phyloP scores from a whole-genome alignment of 2,113 vertebrate species.

The Stegostoma tigrinum region DNA sequence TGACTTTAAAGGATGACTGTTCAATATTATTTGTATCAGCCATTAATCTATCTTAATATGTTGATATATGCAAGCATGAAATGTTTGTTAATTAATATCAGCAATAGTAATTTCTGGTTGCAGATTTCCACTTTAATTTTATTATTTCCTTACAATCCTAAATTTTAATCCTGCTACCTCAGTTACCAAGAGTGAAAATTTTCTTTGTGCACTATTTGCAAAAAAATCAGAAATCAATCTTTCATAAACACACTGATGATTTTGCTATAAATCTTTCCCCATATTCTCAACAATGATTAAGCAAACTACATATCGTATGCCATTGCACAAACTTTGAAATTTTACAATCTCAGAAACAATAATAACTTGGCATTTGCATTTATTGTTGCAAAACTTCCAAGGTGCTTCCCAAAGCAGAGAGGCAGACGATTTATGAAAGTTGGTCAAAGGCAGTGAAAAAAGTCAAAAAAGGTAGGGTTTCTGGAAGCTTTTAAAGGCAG shows the following conservation, averaged over 20 bases:
- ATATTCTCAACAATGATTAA: background rate
- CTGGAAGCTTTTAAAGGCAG: background rate
- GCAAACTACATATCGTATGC: background rate
- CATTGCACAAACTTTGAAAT: background rate
- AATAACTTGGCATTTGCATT: background rate
- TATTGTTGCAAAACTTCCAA: background rate
- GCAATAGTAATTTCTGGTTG: background rate
- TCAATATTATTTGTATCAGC: background rate
- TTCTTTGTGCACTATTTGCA: background rate
- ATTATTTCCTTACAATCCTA: constrained; percentile 18
- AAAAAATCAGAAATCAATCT: background rate
- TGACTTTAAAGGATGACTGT: background rate
- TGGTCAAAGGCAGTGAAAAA: background rate
- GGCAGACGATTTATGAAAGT: background rate
- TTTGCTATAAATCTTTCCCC: background rate
- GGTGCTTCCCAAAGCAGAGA: background rate
- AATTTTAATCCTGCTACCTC: background rate
- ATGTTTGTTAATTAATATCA: constrained; percentile 18
- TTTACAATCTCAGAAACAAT: background rate
- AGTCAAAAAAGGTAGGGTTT: background rate
- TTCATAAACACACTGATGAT: background rate
- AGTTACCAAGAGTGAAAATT: background rate
- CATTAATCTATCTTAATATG: background rate
- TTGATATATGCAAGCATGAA: background rate
- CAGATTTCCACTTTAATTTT: background rate